Evolutionary conservation across 2,113 vertebrate species (phyloP).

Genomic region (Phalacrocorax aristotelis): DNA sequence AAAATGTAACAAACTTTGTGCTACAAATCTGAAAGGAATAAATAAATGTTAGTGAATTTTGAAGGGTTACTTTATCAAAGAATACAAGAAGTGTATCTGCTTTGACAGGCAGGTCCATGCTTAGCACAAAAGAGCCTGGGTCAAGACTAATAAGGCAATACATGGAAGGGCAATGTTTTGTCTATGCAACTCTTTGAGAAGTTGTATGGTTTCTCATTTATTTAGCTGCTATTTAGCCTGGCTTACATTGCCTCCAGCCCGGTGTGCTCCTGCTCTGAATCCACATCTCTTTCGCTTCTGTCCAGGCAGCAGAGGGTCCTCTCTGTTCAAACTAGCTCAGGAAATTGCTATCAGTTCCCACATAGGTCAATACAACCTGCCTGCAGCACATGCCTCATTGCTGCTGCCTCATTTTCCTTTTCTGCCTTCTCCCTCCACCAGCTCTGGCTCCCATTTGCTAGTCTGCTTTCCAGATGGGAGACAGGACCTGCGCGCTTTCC

Average conservation of each 20-base stretch:
- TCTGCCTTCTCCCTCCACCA: not conserved
- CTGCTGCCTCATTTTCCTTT: not conserved
- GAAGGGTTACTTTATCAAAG: not conserved
- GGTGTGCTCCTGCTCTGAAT: not conserved
- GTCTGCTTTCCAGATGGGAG: not conserved
- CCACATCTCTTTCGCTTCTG: not conserved
- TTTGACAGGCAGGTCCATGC: not conserved
- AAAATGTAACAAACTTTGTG: not conserved
- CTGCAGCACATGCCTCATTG: not conserved
- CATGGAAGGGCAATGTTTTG: not conserved
- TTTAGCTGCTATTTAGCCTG: not conserved
- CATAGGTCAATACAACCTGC: not conserved
- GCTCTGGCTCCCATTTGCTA: not conserved
- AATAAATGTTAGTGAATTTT: not conserved
- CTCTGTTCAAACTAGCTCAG: not conserved
- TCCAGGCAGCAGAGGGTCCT: not conserved
- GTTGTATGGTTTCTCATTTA: not conserved
- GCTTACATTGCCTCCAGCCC: not conserved
- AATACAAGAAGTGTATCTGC: not conserved
- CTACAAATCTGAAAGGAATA: not conserved
- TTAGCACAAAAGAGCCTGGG: not conserved
- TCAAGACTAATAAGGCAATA: fast-evolving
- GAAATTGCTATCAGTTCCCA: not conserved
- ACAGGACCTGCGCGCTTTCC: not conserved
- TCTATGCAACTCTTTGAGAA: not conserved